Base-by-base conservation (phyloP, 2,888 invertebrate genomes). In the Leptopilina syphax region DNA sequence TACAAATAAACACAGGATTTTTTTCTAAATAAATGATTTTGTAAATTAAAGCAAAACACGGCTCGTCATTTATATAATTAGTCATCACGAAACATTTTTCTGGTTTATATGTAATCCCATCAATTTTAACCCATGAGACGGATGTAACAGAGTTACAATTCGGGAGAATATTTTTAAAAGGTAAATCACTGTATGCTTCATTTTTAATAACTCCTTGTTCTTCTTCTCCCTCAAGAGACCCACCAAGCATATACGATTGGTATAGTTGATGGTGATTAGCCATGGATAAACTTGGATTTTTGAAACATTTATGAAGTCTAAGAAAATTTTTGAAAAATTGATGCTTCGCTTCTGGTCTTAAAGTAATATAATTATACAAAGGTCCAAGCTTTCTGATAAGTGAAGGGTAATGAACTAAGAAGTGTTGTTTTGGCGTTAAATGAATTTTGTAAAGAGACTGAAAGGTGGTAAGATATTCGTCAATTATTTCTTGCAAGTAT, bases 61-160 rank as follows among this genome's bases (percentile, higher is more conserved):
- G 80, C 24, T 47, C 10, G n/a, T n/a, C 47, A 57, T 80, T 54
- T 65, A 13, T 6, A 8, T 65, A 80, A 73, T 65, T 10, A 5
- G 50, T 73, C 80, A 80, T 77, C 7, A 80, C 12, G 50, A 80
- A 80, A 44, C 77, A 77, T 67, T 77, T 73, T 34, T 66, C 41
- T 6, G 80, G 7, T 77, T 50, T 77, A 54, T 77, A 50, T 8
- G 54, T 47, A 0, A 67, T 27, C 6, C 80, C 77, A 70, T 70
- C n/a, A 41, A 57, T 41, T 12, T 47, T 60, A 2, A 80, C 12
- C 77, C 77, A 80, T 7, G 77, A 65, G n/a, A 80, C 47, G 24
- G 70, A 63, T 10, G 60, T 50, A 3, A 77, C 18, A 34, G 18
- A 47, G 3, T 13, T 13, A 24, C 57, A 9, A 3, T 44, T 8